These are phyloP conservation scores for Nixonia krombeini DNA, from an alignment of 1,140 invertebrate genomes.

Conservation along the genomic window DNA sequence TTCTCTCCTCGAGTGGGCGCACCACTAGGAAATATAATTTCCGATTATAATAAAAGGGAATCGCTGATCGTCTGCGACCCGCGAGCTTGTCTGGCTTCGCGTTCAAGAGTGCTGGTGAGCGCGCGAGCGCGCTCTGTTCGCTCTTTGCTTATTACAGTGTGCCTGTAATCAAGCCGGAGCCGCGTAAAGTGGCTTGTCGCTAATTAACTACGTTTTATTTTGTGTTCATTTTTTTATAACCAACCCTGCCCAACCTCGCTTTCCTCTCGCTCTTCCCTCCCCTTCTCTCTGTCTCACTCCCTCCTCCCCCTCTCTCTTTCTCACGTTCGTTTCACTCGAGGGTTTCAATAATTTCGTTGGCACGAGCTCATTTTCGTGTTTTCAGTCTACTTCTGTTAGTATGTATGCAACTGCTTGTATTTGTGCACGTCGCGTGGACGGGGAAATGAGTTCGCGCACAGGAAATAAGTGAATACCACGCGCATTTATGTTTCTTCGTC, in stretches of 20 bases:
- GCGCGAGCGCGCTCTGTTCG: slow-evolving; percentile 53
- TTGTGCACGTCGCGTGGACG: not conserved
- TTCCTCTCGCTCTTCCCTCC: slow-evolving; percentile 6
- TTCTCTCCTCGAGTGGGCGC: slow-evolving; percentile 5
- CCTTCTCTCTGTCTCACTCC: slow-evolving; percentile 22
- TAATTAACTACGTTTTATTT: slow-evolving; percentile 68
- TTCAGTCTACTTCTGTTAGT: slow-evolving; percentile 21
- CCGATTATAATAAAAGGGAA: slow-evolving; percentile 39
- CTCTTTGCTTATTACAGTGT: slow-evolving; percentile 64
- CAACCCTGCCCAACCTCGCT: slow-evolving; percentile 10
- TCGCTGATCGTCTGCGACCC: slow-evolving; percentile 40
- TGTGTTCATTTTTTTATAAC: slow-evolving; percentile 51
- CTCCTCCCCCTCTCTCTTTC: slow-evolving; percentile 12
- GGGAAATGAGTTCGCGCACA: not conserved
- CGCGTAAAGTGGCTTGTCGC: slow-evolving; percentile 61
- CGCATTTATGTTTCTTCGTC: slow-evolving; percentile 39
- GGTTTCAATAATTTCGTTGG: slow-evolving; percentile 23
- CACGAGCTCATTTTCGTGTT: slow-evolving; percentile 8
- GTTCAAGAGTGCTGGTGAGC: slow-evolving; percentile 55
- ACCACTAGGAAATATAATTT: slow-evolving; percentile 39
- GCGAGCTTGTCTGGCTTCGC: slow-evolving; percentile 50
- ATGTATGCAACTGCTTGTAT: slow-evolving; percentile 16
- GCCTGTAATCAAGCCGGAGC: slow-evolving; percentile 49
- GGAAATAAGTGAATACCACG: slow-evolving; percentile 26
- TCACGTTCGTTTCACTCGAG: slow-evolving; percentile 1